These are phyloP conservation scores for Lathronympha strigana DNA, from an alignment of 2,888 invertebrate genomes.

Conservation along the genomic window DNA sequence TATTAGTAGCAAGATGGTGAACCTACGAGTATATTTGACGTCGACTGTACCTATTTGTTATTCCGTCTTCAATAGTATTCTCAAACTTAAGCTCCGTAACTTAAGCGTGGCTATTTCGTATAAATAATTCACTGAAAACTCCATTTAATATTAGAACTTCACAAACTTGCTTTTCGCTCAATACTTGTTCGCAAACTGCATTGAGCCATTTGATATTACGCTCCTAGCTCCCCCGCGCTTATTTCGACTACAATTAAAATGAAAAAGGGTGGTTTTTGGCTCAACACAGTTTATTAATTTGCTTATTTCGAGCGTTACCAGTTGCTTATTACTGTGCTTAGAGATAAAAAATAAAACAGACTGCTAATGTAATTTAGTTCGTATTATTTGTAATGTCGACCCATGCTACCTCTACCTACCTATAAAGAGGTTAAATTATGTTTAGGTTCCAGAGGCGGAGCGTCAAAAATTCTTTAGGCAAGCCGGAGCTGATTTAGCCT, in stretches of 20 bases:
- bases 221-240: no score
- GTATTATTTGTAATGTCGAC: no score
- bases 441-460: no score
- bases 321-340: slow-evolving; percentile 21
- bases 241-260: neutral
- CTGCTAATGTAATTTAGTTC: no score
- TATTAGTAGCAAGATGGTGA: no score
- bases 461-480: no score
- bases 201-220: slow-evolving; percentile 14
- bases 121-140: slow-evolving; percentile 23
- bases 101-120: slow-evolving; percentile 7
- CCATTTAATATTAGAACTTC: slow-evolving; percentile 13
- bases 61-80: neutral
- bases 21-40: no score
- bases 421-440: no score
- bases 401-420: no score
- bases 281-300: slow-evolving; percentile 8
- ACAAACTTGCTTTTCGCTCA: slow-evolving; percentile 3
- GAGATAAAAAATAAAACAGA: neutral
- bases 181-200: slow-evolving; percentile 16
- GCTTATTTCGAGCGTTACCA: slow-evolving; percentile 18
- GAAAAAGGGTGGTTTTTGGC: slow-evolving; percentile 14
- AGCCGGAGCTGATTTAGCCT: no score
- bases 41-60: neutral
- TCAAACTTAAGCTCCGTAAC: slow-evolving; percentile 4